Evolutionary conservation across 2,888 invertebrate genomes (phyloP), one percentile per base, ranked within the genome.

Genomic region (Panopea generosa): DNA sequence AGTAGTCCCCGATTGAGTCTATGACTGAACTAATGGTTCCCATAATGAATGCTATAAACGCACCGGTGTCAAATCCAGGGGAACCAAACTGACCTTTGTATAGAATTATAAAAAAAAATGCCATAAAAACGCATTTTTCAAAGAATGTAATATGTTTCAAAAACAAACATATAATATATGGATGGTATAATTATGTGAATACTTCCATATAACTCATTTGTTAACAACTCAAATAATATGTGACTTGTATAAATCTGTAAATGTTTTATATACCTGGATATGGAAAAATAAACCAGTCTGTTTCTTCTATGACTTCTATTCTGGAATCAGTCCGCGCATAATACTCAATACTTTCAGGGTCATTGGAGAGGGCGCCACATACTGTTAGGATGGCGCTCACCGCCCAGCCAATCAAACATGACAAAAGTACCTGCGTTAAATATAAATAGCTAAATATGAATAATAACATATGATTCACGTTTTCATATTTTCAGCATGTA

Each of bases 1-100:
- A 96, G 92, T 97, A 97, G 92, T 97, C 97, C 88, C 96, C 96
- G 79, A 97, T 95, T 11, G 83, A 83, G 40, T 85, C 85, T 11
- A 87, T 78, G 6, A 88, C 62, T 0, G 86, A 87, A 43, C 81
- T 72, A 2, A 88, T 45, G 6, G 85, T 86, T 2, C 82, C 84
- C 59, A 87, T 75, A 2, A 86, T 50, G 47, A 87, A 84, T 1
- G 83, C 80, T 6, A 86, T 69, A 22, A 87, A 74, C 14, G 80
- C 84, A 16, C 78, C 84, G 4, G 81, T 60, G 20, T 65, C 68
- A 18, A 86, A 79, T 24, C 60, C 59, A 9, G 85, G 85, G 6
- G 68, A 24, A 18, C 87, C 87, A 68, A 85, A 88, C 66, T 87
- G 86, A 62, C 87, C 85, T 86, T 63, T 0, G n/a, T n/a, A n/a